Base-by-base conservation (phyloP, 2,797 vertebrate genomes). In the Heliangelus exortis region DNA sequence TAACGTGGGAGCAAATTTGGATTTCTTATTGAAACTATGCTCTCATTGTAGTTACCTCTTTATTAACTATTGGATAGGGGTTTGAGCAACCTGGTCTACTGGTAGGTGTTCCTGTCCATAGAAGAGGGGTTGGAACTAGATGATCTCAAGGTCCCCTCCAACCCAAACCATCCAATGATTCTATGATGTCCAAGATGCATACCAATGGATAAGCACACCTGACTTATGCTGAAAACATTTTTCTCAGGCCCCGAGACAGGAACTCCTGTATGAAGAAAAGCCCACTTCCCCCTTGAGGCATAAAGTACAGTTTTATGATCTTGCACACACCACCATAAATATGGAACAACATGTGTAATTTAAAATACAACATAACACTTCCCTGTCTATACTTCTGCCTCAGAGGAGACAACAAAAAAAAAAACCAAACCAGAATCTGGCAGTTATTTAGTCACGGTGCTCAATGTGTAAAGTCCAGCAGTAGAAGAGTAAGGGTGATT, bases 1-100 rank as follows among this genome's bases (percentile, higher is more conserved):
- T 19, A n/a, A 3, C 63, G 47, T 1, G 3, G 4, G 4, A 78
- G 54, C 0, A 0, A 63, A 45, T 61, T 51, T n/a, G 36, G 22
- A 33, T 53, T 88, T 63, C 15, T 87, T 19, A 58, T 12, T 23
- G 20, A 50, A 91, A 53, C 3, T 3, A 20, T 67, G 14, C 31
- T 79, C 12, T 67, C 14, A 1, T 1, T 48, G 29, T 16, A 75
- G 6, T 4, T 2, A 4, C 20, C 4, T 13, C 9, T 51, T 18
- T 51, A 48, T 67, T 36, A 85, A 4, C 4, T 48, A 5, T 16
- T 65, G 47, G 47, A 47, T 47, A 45, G 19, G 47, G 47, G 10
- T 47, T 22, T 47, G 47, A 47, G 47, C 19, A 47, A 47, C 6
- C 19, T 47, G 47, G 47, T 47, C 47, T 47, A 47, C 20, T 22